Evolutionary conservation across 2,113 vertebrate species (phyloP).

Genomic region (Malurus cyaneus): DNA sequence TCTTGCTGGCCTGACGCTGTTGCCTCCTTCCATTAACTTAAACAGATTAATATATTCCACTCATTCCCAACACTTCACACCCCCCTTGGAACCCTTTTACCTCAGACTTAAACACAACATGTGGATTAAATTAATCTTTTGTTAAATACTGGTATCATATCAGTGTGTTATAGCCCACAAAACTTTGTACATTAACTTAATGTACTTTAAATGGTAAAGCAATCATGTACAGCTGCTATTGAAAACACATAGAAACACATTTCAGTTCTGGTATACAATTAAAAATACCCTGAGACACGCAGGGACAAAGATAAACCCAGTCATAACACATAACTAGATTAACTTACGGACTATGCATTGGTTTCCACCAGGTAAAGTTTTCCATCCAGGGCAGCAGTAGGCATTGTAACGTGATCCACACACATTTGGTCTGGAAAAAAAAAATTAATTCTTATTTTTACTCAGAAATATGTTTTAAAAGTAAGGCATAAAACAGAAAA

Average conservation of each 20-base stretch:
- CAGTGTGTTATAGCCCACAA: background rate
- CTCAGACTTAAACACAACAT: conserved; percentile 9
- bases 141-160: conserved; percentile 5
- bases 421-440: conserved; percentile 88
- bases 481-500: background rate
- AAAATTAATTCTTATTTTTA: background rate
- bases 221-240: background rate
- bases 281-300: background rate
- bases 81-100: background rate
- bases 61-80: background rate
- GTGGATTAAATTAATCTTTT: conserved; percentile 28
- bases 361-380: conserved; percentile 97
- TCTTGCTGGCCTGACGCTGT: background rate
- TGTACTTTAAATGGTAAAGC: conserved; percentile 24
- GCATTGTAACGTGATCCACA: conserved; percentile 94
- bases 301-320: background rate
- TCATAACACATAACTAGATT: background rate
- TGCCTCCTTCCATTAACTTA: conserved; percentile 4
- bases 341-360: conserved; percentile 99
- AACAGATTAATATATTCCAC: background rate
- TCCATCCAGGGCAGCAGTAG: conserved; percentile 98
- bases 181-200: background rate
- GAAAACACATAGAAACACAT: background rate
- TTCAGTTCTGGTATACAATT: background rate
- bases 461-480: background rate